A percentile compares a stretch with the other conserved stretches of the same genome.
Evolutionary conservation across 2,888 invertebrate genomes (phyloP).

Genomic region (Leptinotarsa peninsularis): DNA sequence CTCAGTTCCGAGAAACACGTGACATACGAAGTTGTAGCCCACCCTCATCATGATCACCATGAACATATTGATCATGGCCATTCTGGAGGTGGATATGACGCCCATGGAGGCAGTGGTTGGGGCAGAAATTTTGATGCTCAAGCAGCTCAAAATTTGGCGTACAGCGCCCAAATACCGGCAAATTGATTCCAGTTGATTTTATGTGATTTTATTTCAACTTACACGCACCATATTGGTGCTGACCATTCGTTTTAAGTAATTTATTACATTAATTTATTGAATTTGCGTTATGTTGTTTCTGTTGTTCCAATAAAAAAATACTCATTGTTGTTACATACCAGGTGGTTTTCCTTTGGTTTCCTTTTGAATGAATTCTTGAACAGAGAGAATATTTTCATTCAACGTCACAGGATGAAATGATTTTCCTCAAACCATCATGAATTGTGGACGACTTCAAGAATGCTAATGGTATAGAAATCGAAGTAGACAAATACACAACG

Average conservation of each 20-base stretch:
- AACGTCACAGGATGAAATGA: too few species aligned
- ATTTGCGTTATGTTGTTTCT: conserved; percentile 44
- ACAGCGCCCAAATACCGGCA: conserved; percentile 71
- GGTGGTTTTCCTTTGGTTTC: neutral
- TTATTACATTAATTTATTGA: conserved; percentile 54
- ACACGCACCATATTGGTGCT: conserved; percentile 62
- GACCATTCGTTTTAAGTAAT: conserved; percentile 35
- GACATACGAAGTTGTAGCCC: conserved; percentile 81
- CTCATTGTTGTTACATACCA: conserved; percentile 35
- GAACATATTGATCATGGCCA: conserved; percentile 66
- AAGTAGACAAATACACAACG: too few species aligned
- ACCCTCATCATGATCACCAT: conserved; percentile 75
- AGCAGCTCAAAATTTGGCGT: conserved; percentile 73
- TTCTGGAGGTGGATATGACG: conserved; percentile 57
- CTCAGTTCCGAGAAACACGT: conserved; percentile 81
- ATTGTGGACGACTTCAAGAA: too few species aligned
- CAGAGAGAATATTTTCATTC: neutral
- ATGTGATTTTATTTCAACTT: conserved; percentile 31
- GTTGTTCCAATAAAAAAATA: conserved; percentile 40
- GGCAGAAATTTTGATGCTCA: conserved; percentile 68
- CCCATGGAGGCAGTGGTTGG: conserved; percentile 69
- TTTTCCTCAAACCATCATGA: too few species aligned
- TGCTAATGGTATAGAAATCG: too few species aligned
- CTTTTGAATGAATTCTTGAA: neutral
- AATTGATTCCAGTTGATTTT: conserved; percentile 45